phyloP scores from a whole-genome alignment of 2,888 invertebrate species.

The Cacoxenus indagator region DNA sequence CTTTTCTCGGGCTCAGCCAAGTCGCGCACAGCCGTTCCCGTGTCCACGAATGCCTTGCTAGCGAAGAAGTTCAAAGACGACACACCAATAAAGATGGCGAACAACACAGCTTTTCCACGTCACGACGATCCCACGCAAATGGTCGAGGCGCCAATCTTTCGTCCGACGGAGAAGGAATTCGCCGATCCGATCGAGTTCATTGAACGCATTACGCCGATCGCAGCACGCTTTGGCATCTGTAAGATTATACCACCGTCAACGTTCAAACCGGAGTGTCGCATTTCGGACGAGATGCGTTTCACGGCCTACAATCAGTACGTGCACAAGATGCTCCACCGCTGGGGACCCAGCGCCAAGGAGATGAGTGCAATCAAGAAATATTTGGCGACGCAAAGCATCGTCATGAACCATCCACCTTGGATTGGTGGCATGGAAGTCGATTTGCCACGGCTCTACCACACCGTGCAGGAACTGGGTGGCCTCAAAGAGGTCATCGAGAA shows the following conservation, averaged over 20 bases:
- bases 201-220: conserved; percentile 81
- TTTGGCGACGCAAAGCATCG: conserved; percentile 82
- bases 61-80: conserved; percentile 70
- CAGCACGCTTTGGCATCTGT: conserved; percentile 88
- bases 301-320: conserved; percentile 92
- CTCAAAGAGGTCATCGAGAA: conserved; percentile 88
- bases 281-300: conserved; percentile 88
- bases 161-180: conserved; percentile 87
- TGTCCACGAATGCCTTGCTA: conserved; percentile 35
- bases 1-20: conserved; percentile 69
- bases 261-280: conserved; percentile 85
- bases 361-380: conserved; percentile 87
- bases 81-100: conserved; percentile 69
- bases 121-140: conserved; percentile 73
- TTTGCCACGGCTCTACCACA: conserved; percentile 85
- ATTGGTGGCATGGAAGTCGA: conserved; percentile 94
- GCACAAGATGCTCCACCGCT: conserved; percentile 86
- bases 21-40: conserved; percentile 53
- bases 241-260: conserved; percentile 86
- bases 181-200: conserved; percentile 89
- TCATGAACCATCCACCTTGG: conserved; percentile 82
- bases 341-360: conserved; percentile 90
- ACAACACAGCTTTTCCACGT: conserved; percentile 72
- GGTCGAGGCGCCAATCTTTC: conserved; percentile 83
- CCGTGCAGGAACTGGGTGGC: conserved; percentile 88